These are phyloP conservation scores for Notodonta dromedarius DNA, from an alignment of 2,888 invertebrate genomes.

Conservation along the genomic window DNA sequence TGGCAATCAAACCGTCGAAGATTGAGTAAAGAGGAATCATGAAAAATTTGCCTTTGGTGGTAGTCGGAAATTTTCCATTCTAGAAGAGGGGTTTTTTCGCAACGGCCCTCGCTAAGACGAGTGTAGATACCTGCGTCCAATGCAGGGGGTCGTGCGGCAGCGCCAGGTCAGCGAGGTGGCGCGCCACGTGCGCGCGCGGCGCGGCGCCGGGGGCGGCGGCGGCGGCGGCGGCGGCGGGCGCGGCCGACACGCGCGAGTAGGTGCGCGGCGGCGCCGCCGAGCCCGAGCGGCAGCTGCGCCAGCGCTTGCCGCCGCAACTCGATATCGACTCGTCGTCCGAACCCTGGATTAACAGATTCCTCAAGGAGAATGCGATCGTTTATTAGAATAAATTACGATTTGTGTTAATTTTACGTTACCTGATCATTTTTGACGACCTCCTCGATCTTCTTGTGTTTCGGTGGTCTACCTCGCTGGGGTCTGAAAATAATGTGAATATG, in stretches of 20 bases:
- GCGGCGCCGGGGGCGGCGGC: constrained; percentile 62
- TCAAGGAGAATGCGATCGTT: background rate
- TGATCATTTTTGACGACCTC: constrained; percentile 68
- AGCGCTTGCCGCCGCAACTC: constrained; percentile 62
- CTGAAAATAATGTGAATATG: constrained; percentile 30
- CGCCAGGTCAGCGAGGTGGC: constrained; percentile 56
- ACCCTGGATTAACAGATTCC: constrained; percentile 41
- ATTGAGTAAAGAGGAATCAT: too few species aligned
- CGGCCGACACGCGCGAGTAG: constrained; percentile 38
- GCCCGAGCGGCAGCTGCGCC: constrained; percentile 83
- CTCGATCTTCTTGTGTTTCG: constrained; percentile 74
- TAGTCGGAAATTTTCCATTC: too few species aligned
- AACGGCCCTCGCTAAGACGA: too few species aligned
- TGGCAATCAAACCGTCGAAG: too few species aligned
- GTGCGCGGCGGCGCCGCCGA: constrained; percentile 70
- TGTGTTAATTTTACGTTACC: constrained; percentile 44
- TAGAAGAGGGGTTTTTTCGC: too few species aligned
- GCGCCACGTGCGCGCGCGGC: constrained; percentile 68
- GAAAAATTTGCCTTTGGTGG: too few species aligned
- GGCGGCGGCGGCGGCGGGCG: constrained; percentile 65
- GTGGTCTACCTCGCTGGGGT: constrained; percentile 67
- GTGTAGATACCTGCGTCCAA: constrained; percentile 62
- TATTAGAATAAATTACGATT: background rate
- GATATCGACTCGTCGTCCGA: constrained; percentile 76
- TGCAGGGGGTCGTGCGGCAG: constrained; percentile 59